Base-by-base conservation (phyloP, 2,888 invertebrate genomes). In the Lepas anatifera region DNA sequence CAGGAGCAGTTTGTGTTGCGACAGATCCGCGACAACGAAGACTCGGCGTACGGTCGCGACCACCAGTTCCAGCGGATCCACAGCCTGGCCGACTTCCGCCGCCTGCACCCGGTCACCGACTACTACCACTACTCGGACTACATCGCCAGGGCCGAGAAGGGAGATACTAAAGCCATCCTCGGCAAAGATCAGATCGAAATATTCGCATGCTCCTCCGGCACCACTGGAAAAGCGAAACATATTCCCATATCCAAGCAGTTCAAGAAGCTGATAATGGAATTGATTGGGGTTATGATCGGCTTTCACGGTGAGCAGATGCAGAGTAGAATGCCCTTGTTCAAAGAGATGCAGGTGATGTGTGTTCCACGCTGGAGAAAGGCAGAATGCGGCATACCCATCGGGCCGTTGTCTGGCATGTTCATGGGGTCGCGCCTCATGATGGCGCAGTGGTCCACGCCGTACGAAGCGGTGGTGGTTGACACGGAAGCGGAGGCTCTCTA, bases 401-500 rank as follows among this genome's bases (percentile, higher is more conserved):
- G 52, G 3, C 52, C 52, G 16, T 3, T 52, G 52, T 52, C 52
- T 0, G 52, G 52, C 52, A 3, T 32, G 18, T 52, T 32, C 52
- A 32, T 18, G 27, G 18, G 32, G 29, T 3, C 0, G 29, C 18
- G 13, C 18, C 2, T 1, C 3, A 8, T 52, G 29, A 8, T 52
- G 52, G 29, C 18, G 29, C 52, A 52, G 16, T 52, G 32, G 32
- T 29, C 52, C 16, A 52, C 52, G 3, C 52, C 52, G 32, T 52
- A 32, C 29, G 32, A 50, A 13, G 50, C 50, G 27, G n/a, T n/a
- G n/a, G 27, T 50, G 50, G 50, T 50, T 2, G 50, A 50, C 27
- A 74, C 75, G 37, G 78, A 78, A 69, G 77, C 77, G 11, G 77
- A 78, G 68, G 78, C 77, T 13, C 70, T 77, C 25, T 79, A 79